These are phyloP conservation scores for Wasmannia auropunctata DNA, from an alignment of 1,140 invertebrate genomes.

Conservation along the genomic window DNA sequence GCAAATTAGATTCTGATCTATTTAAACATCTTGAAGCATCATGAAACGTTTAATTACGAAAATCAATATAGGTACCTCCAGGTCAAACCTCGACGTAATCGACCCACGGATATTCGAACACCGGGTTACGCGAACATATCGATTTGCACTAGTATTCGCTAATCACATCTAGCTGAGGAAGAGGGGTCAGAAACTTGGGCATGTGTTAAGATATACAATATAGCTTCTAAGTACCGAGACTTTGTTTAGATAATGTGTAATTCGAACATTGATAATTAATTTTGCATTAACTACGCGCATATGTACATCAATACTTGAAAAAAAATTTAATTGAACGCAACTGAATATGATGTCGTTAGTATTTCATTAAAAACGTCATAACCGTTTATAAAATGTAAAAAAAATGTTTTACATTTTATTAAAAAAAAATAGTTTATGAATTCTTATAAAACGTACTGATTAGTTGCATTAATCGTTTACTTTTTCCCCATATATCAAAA, in stretches of 20 bases:
- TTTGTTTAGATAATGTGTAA: neutral
- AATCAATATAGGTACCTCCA: conserved; percentile 24
- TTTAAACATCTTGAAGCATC: neutral
- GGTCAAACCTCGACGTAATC: conserved; percentile 9
- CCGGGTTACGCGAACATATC: conserved; percentile 33
- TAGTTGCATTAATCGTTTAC: neutral
- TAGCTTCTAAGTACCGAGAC: conserved; percentile 35
- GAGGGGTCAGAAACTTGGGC: conserved; percentile 7
- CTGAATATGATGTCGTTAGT: neutral
- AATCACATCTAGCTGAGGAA: conserved; percentile 42
- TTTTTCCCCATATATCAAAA: neutral
- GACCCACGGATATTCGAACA: conserved; percentile 46
- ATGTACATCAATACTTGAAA: neutral
- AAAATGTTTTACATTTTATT: too few relatives aligned
- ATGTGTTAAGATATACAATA: conserved; percentile 22
- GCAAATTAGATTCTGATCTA: neutral
- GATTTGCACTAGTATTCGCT: conserved; percentile 54
- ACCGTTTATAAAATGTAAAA: neutral
- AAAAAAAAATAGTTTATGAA: neutral
- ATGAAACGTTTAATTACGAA: neutral
- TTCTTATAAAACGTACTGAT: neutral
- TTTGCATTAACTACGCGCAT: neutral
- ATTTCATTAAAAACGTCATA: neutral
- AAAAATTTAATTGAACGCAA: neutral
- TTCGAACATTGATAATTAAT: neutral